Percentiles rank a stretch among this genome's conserved stretches.
Conservation (phyloP, 2,888 invertebrate species). For the Neoascia interrupta region DNA sequence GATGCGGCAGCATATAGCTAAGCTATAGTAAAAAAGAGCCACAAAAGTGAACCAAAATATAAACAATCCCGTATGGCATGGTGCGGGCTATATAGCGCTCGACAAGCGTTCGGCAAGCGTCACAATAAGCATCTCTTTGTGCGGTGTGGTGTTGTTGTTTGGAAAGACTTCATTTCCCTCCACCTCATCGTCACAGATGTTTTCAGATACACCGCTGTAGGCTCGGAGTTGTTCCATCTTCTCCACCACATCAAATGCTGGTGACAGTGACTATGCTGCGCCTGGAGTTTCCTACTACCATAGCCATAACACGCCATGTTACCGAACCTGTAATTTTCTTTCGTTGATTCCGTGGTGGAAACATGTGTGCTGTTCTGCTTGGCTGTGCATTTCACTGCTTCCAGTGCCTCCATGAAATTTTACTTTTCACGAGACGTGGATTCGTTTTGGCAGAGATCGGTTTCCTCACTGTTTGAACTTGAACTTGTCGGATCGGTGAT, state of each 20-base stretch:
- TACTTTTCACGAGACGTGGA: slow-evolving; percentile 57
- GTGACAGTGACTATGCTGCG: slow-evolving; percentile 16
- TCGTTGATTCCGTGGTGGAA: slow-evolving; percentile 52
- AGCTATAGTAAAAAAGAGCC: neutral
- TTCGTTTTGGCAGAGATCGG: slow-evolving; percentile 14
- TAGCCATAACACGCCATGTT: slow-evolving; percentile 36
- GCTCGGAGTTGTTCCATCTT: slow-evolving; percentile 50
- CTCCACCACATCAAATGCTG: neutral
- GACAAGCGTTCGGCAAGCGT: slow-evolving; percentile 54
- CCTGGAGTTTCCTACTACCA: slow-evolving; percentile 35
- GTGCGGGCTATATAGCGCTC: no score
- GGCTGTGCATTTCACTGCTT: slow-evolving; percentile 61
- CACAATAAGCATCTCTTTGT: slow-evolving; percentile 45
- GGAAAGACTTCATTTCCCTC: neutral
- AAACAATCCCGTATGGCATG: slow-evolving; percentile 58
- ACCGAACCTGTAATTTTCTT: slow-evolving; percentile 64
- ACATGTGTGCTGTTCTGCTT: slow-evolving; percentile 47
- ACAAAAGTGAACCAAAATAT: slow-evolving; percentile 32
- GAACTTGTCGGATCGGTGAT: slow-evolving; percentile 66
- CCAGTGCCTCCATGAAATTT: slow-evolving; percentile 15
- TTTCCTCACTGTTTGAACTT: slow-evolving; percentile 73
- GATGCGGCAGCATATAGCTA: slow-evolving; percentile 11
- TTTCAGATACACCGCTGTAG: slow-evolving; percentile 36
- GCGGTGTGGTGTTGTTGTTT: neutral
- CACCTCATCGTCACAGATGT: slow-evolving; percentile 41